Base-by-base conservation (phyloP, 2,113 vertebrate genomes). In the Lamprologus speciosus region DNA sequence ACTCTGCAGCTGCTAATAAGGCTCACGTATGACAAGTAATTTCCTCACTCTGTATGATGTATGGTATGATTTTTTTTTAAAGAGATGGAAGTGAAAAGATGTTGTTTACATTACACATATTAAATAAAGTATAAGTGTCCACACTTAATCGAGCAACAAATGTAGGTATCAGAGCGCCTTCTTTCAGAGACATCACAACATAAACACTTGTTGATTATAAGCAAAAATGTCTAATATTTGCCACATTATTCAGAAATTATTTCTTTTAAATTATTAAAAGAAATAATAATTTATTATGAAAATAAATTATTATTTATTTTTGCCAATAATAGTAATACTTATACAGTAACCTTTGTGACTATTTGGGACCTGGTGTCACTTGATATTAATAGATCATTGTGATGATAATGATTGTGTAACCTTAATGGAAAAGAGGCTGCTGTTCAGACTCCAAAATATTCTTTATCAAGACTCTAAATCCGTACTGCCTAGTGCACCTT, bases 1-100 rank as follows among this genome's bases (percentile, higher is more conserved):
- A 89, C 86, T 95, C 92, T 63, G 85, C 95, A 92, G 87, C 84
- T 90, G 45, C n/a, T 87, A 26, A 92, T 95, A 81, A 88, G 26
- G 2, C 19, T 26, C 19, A 11, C 8, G 3, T 42, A 4, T 73
- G 84, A 86, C 28, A 16, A 40, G 80, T 70, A 6, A 45, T 89
- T 86, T 91, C 88, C 86, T 65, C 31, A 23, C 11, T 28, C 19
- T 11, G 4, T 33, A 47, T n/a, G 17, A 51, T 51, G 10, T 51
- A 51, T 51, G 45, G 17, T 78, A 8, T 21, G 28, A 37, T 58
- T 73, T 35, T 73, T 35, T 37, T 31, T 54, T 47, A 40, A 12
- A 51, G 28, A 68, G 21, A 53, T 19, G 33, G n/a, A 37, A 26
- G 50, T n/a, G 28, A 33, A 60, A 45, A 50, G 8, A 47, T 42